Evolutionary conservation across 2,113 vertebrate genomes (phyloP), one percentile per base, ranked within the genome.

Genomic region (Diphyllodes magnificus): DNA sequence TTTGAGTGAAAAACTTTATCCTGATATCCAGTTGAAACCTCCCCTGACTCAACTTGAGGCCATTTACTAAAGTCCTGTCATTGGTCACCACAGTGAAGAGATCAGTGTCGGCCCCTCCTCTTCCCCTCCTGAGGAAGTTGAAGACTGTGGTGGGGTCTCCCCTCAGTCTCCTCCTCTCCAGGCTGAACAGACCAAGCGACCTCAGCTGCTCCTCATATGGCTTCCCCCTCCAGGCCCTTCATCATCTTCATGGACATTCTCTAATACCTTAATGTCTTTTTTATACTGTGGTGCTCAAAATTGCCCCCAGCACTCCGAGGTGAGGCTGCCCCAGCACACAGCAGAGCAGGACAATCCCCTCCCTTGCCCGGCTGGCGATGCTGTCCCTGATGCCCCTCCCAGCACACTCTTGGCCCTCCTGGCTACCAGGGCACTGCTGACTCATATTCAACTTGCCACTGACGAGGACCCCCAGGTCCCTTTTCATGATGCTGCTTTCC

Each of bases 291-390:
- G 6, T 15, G 15, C 15, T 19, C 30, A 47, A 28, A 47, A 7
- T 2, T n/a, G 28, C 10, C 35, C 23, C 24, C 8, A 49, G 24
- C 3, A 40, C 50, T 57, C 0, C 0, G 0, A 57, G 30, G 7
- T 49, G 24, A 57, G 35, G 42, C 50, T 2, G 1, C 10, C 15
- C 24, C 42, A 40, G 30, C 1, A 1, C 15, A 42, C 13, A 65
- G 15, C 20, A 65, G 5, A 57, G 20, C 0, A 0, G n/a, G 42
- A 75, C 35, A n/a, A 30, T 35, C 24, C 42, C 45, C 20, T 65
- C 24, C 35, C 35, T 57, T 24, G 35, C 24, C 44, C 1, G 0
- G 30, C 15, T 66, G 51, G 11, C 0, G 0, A 21, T 31, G 44
- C 51, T 42, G 31, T 0, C 0, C 42, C 11, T 85, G 60, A 35